Evolutionary conservation across 2,797 vertebrate species (phyloP).

Genomic region (Pseudocheirus occidentalis): DNA sequence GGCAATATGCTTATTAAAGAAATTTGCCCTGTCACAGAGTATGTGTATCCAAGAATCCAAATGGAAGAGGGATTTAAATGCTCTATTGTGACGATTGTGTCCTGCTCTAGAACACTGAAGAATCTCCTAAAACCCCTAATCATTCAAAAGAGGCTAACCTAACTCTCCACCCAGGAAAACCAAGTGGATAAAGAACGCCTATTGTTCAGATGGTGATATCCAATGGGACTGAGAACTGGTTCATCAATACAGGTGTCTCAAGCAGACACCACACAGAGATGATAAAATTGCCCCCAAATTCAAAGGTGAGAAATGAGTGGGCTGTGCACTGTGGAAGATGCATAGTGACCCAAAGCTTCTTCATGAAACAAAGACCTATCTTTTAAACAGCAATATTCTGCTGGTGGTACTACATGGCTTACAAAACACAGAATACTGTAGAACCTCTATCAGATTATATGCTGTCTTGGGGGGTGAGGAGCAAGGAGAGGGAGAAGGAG

Average conservation of each 20-base stretch:
- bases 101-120: not conserved
- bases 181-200: not conserved
- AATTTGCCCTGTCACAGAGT: not conserved
- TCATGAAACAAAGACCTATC: not conserved
- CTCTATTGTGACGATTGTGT: not conserved
- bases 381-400: not conserved
- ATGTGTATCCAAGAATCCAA: not conserved
- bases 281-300: not conserved
- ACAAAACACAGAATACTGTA: not conserved
- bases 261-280: not conserved
- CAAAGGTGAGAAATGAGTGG: not conserved
- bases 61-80: not conserved
- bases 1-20: not conserved
- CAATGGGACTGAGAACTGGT: not conserved
- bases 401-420: not conserved
- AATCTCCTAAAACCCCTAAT: not conserved
- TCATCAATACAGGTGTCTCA: not conserved
- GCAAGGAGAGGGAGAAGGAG: too few relatives aligned
- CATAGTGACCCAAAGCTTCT: not conserved
- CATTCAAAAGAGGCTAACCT: not conserved
- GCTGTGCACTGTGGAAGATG: not conserved
- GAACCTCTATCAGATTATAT: too few relatives aligned
- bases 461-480: too few relatives aligned
- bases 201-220: not conserved
- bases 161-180: not conserved